These are phyloP conservation scores for Hofmannophila pseudospretella DNA, from an alignment of 2,888 invertebrate species.

Conservation along the genomic window DNA sequence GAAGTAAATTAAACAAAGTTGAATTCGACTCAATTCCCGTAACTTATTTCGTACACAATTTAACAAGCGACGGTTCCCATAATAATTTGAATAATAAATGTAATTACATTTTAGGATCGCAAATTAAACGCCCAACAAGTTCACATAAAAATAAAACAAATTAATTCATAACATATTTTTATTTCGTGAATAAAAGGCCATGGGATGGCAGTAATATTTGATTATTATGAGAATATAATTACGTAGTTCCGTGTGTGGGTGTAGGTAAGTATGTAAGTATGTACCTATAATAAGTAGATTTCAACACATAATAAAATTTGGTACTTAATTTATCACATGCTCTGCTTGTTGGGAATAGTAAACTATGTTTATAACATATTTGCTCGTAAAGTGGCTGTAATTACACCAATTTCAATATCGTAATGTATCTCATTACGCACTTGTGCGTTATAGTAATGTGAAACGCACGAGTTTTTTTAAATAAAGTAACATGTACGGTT, in stretches of 20 bases:
- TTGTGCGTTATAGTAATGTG: no score
- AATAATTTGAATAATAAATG: conserved; percentile 42
- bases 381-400: no score
- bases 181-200: conserved; percentile 16
- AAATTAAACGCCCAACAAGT: conserved; percentile 38
- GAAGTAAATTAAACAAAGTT: not conserved
- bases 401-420: no score
- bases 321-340: conserved; percentile 28
- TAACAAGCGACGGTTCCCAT: no score
- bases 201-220: not conserved
- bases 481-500: no score
- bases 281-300: conserved; percentile 25
- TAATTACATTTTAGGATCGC: conserved; percentile 33
- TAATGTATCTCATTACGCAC: no score
- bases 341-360: conserved; percentile 30
- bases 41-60: conserved; percentile 7
- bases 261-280: not conserved
- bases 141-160: no score
- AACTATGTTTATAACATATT: no score
- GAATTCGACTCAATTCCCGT: conserved; percentile 10
- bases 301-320: conserved; percentile 44
- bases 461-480: no score
- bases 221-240: no score
- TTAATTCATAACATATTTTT: conserved; percentile 12
- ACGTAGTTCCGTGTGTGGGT: no score